phyloP scores from a whole-genome alignment of 2,113 vertebrate genomes.

The Nipponia nippon region DNA sequence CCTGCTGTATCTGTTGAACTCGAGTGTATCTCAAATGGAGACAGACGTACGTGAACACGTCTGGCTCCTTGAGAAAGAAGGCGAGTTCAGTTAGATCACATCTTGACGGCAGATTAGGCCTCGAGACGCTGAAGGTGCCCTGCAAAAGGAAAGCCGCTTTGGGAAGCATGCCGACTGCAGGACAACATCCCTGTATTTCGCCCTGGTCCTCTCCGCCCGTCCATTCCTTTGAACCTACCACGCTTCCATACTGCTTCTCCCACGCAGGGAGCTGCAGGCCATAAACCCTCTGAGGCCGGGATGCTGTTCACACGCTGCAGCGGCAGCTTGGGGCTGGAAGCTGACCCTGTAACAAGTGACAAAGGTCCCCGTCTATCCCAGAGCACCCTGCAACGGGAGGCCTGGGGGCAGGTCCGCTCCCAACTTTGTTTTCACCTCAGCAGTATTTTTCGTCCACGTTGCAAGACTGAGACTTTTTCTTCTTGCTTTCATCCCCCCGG shows the following conservation, averaged over 20 bases:
- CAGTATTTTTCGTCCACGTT: not conserved
- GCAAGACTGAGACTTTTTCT: not conserved
- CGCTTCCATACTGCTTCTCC: not conserved
- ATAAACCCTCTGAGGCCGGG: not conserved
- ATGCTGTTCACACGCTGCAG: not conserved
- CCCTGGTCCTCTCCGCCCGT: not conserved
- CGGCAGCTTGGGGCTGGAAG: not conserved
- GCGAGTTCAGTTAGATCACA: not conserved
- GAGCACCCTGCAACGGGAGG: not conserved
- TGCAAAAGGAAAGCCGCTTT: not conserved
- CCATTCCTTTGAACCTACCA: not conserved
- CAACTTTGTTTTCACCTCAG: not conserved
- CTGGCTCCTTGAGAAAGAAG: not conserved
- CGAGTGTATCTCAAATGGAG: accelerated
- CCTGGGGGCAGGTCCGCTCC: not conserved
- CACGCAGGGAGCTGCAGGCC: not conserved
- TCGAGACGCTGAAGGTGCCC: not conserved
- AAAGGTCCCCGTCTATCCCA: not conserved
- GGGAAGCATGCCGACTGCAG: not conserved
- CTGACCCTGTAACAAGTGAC: not conserved
- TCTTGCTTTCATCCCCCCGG: not conserved
- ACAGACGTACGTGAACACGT: not conserved
- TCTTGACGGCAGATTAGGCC: not conserved
- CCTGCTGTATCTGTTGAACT: not conserved
- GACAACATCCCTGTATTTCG: not conserved